A percentile compares a stretch with the other conserved stretches of the same genome.
Evolutionary conservation across 2,113 vertebrate genomes (phyloP).

Genomic region (Heterochromis multidens): DNA sequence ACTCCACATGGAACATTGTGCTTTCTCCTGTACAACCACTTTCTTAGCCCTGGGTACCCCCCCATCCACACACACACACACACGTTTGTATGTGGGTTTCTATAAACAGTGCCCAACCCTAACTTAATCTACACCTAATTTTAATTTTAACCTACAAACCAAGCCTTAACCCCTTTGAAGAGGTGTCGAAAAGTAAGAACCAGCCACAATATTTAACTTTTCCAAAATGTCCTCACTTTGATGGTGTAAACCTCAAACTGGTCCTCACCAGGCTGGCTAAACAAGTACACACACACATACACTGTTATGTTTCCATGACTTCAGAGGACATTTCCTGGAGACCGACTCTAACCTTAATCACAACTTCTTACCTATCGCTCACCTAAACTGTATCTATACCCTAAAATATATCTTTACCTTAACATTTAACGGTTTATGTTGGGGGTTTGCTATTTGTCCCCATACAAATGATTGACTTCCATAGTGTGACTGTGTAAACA

Average conservation of each 20-base stretch:
- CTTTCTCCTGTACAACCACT: conserved; percentile 2
- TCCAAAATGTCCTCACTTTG: not conserved
- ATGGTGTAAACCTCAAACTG: not conserved
- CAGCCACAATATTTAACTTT: not conserved
- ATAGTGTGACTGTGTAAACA: not conserved
- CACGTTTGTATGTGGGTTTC: conserved; percentile 37
- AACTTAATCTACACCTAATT: not conserved
- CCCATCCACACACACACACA: not conserved
- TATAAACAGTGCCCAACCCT: not conserved
- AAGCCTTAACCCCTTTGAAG: not conserved
- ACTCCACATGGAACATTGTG: conserved; percentile 49
- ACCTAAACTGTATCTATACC: not conserved
- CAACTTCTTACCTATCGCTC: not conserved
- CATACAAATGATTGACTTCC: not conserved
- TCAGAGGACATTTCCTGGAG: not conserved
- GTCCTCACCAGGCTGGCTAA: not conserved
- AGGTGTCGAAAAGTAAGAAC: not conserved
- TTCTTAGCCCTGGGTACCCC: not conserved
- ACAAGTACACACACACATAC: not conserved
- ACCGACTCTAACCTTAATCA: not conserved
- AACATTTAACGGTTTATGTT: not conserved
- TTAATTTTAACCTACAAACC: not conserved
- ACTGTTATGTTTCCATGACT: not conserved
- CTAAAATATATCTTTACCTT: not conserved
- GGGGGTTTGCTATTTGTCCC: not conserved